A percentile compares a stretch with the other conserved stretches of the same genome.
phyloP scores from a whole-genome alignment of 2,888 invertebrate genomes.

The Trisateles emortualis region DNA sequence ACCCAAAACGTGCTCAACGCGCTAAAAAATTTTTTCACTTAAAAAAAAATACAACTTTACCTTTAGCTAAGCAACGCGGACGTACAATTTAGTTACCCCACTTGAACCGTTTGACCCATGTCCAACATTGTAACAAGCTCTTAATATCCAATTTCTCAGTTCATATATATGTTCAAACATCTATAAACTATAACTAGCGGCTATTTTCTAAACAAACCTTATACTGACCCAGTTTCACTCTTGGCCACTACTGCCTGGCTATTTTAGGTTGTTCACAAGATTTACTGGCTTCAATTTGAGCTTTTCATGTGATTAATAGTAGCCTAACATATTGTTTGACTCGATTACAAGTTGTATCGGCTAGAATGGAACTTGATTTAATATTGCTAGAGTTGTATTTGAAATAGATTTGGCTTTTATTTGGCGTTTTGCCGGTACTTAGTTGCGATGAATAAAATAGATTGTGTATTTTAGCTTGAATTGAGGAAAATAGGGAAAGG shows the following conservation, averaged over 20 bases:
- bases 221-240: conserved; percentile 17
- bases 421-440: background rate
- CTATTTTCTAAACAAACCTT: conserved; percentile 23
- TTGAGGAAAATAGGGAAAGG: too few relatives aligned
- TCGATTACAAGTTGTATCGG: conserved; percentile 16
- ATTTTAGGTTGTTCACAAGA: conserved; percentile 27
- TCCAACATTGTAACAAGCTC: conserved; percentile 6
- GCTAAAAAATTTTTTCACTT: too few relatives aligned
- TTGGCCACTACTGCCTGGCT: conserved; percentile 1
- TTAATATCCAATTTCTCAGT: conserved; percentile 10
- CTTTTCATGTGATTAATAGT: conserved; percentile 31
- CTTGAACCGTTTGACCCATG: background rate
- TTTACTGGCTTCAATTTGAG: conserved; percentile 31
- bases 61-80: background rate
- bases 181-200: conserved; percentile 5
- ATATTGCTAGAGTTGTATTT: background rate
- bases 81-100: background rate
- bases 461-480: too few relatives aligned
- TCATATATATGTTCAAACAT: background rate
- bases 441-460: too few relatives aligned
- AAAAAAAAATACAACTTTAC: background rate
- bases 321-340: conserved; percentile 21
- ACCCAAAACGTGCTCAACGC: too few relatives aligned
- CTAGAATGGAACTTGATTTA: conserved; percentile 4
- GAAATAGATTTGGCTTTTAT: background rate